Conservation (phyloP, 2,888 invertebrate species). For the Drosophila austrosaltans region DNA sequence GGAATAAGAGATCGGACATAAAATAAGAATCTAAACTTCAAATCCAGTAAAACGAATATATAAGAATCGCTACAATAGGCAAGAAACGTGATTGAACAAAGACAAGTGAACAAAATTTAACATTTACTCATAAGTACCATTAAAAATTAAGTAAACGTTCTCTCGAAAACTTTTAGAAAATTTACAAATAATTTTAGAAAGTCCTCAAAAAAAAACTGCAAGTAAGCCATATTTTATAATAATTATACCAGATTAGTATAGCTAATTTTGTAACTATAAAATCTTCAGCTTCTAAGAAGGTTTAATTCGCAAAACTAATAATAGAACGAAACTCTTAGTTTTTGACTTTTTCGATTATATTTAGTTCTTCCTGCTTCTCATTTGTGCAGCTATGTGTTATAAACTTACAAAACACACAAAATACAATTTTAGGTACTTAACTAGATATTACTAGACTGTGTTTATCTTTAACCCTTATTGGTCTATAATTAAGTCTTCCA, state of each 20-base stretch:
- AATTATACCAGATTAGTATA: not conserved
- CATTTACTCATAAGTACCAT: not conserved
- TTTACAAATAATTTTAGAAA: not conserved
- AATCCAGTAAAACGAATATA: not conserved
- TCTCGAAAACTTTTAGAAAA: not conserved
- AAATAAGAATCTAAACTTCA: not conserved
- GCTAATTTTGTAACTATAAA: not conserved
- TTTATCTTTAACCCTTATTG: slow-evolving; percentile 42
- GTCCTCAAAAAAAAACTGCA: not conserved
- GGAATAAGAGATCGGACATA: too few species aligned
- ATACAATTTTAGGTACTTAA: slow-evolving; percentile 60
- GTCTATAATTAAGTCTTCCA: slow-evolving; percentile 66
- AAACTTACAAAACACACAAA: not conserved
- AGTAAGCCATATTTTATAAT: slow-evolving; percentile 4
- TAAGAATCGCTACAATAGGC: too few species aligned
- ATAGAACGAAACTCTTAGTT: too few species aligned
- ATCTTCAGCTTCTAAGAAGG: not conserved
- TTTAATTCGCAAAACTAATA: too few species aligned
- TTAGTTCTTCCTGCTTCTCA: not conserved
- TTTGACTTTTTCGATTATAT: not conserved
- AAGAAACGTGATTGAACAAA: slow-evolving; percentile 4
- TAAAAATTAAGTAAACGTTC: not conserved
- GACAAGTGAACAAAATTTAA: not conserved
- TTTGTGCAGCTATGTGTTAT: not conserved
- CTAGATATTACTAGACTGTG: slow-evolving; percentile 48